These are phyloP conservation scores for Regulus satrapa DNA, from an alignment of 2,113 vertebrate genomes.

Conservation along the genomic window DNA sequence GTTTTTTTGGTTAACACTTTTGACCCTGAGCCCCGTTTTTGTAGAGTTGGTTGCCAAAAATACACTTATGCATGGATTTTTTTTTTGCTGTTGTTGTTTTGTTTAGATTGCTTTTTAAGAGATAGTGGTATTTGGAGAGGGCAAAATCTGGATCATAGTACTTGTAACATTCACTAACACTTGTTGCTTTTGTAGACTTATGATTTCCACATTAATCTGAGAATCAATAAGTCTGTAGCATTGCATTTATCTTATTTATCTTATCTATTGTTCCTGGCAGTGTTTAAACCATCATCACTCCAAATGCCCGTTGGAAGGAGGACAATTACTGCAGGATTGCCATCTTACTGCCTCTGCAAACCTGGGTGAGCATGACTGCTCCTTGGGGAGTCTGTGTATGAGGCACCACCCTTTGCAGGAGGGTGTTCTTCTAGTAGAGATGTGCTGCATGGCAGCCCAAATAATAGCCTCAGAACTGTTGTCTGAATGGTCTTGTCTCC, in stretches of 20 bases:
- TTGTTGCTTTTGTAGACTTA: neutral
- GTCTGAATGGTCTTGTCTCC: neutral
- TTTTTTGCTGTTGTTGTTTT: no score
- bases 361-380: neutral
- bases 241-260: neutral
- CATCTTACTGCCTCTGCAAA: neutral
- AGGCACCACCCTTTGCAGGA: neutral
- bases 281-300: neutral
- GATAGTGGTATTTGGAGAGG: neutral
- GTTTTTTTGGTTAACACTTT: neutral
- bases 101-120: no score
- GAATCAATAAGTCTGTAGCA: neutral
- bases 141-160: neutral
- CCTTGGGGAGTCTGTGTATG: neutral
- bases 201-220: neutral
- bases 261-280: neutral
- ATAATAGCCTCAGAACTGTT: neutral
- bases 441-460: neutral
- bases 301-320: neutral
- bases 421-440: neutral
- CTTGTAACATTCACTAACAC: neutral
- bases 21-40: neutral
- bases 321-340: neutral
- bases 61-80: neutral
- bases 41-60: neutral